Percentiles rank a stretch among this genome's conserved stretches.
phyloP scores from a whole-genome alignment of 1,140 invertebrate species.

The Himalopsyche phryganea region DNA sequence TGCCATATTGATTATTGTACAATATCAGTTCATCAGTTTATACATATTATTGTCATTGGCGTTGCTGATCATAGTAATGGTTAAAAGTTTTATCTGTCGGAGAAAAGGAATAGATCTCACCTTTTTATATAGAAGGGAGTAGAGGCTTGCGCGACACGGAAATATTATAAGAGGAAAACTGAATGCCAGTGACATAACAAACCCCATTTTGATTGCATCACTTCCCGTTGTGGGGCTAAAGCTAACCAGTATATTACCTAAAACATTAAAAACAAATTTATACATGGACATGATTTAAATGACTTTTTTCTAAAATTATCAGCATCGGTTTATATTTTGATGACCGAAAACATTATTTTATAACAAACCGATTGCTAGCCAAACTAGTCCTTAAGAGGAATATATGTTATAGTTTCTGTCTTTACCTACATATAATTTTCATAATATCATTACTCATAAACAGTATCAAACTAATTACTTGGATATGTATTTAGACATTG shows the following conservation, averaged over 20 bases:
- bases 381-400: too few species aligned
- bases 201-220: constrained; percentile 88
- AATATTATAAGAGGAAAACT: constrained; percentile 97
- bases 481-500: too few species aligned
- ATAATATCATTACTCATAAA: too few species aligned
- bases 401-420: too few species aligned
- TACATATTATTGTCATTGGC: too few species aligned
- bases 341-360: background rate
- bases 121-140: constrained; percentile 85
- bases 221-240: constrained; percentile 76
- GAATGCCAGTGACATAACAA: constrained; percentile 90
- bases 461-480: too few species aligned
- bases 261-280: constrained; percentile 35
- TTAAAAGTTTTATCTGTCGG: too few species aligned
- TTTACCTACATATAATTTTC: too few species aligned
- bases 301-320: background rate
- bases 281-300: constrained; percentile 8
- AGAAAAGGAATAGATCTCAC: constrained; percentile 55
- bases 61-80: too few species aligned
- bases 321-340: background rate
- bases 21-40: too few species aligned
- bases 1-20: too few species aligned
- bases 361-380: too few species aligned
- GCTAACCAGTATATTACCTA: constrained; percentile 88
- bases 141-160: constrained; percentile 89